Conservation (phyloP, 1,140 invertebrate genomes). For the Drosophila simulans region DNA sequence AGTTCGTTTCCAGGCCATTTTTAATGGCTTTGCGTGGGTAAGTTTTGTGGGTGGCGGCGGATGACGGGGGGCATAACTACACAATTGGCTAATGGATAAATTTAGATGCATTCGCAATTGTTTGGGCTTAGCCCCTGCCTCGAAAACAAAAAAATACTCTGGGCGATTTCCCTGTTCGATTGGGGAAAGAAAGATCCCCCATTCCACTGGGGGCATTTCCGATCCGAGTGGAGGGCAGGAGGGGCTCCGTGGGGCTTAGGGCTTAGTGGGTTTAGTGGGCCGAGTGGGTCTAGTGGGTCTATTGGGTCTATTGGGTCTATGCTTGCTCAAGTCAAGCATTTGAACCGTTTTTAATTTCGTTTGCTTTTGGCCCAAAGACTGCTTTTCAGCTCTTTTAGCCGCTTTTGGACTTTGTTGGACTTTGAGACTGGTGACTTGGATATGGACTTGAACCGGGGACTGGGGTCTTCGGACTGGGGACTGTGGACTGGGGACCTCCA, state of each 20-base stretch:
- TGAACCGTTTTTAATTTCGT: slow-evolving; percentile 80
- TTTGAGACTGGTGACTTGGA: slow-evolving; percentile 26
- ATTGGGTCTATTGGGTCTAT: slow-evolving; percentile 24
- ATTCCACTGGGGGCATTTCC: slow-evolving; percentile 36
- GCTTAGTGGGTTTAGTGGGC: not conserved
- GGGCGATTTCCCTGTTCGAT: slow-evolving; percentile 14
- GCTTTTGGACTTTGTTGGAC: slow-evolving; percentile 49
- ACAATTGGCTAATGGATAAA: slow-evolving; percentile 33
- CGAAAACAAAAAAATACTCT: not conserved
- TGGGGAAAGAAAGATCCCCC: slow-evolving; percentile 31
- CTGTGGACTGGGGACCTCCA: slow-evolving; percentile 22
- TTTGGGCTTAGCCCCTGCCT: slow-evolving; percentile 4
- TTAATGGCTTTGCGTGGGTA: not conserved
- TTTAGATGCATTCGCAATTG: slow-evolving; percentile 34
- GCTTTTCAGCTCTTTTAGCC: slow-evolving; percentile 32
- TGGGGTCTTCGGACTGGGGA: not conserved
- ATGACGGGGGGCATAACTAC: not conserved
- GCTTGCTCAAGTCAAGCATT: slow-evolving; percentile 72
- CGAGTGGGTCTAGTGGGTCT: no score
- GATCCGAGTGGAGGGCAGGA: not conserved
- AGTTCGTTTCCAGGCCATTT: slow-evolving; percentile 2
- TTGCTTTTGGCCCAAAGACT: slow-evolving; percentile 62
- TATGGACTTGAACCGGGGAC: slow-evolving; percentile 28
- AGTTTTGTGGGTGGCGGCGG: not conserved
- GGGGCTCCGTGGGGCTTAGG: not conserved